These are phyloP conservation scores for Priocnemis perturbator DNA, from an alignment of 2,888 invertebrate genomes.

Conservation along the genomic window DNA sequence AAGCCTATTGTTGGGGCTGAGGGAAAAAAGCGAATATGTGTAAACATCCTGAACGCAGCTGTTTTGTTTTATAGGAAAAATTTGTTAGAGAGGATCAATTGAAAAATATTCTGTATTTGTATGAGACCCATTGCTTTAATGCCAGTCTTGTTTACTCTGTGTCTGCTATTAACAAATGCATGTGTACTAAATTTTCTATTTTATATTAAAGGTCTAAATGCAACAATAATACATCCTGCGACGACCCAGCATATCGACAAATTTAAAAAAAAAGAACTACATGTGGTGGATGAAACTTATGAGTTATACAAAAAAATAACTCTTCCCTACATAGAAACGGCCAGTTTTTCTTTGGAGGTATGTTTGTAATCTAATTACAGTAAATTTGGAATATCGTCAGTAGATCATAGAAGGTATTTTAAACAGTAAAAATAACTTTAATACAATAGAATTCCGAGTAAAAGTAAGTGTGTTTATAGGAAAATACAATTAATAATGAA, in stretches of 20 bases:
- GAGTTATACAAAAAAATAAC: constrained; percentile 88
- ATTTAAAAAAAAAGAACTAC: constrained; percentile 84
- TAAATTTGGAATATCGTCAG: neutral
- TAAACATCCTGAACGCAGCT: no score
- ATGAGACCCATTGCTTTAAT: no score
- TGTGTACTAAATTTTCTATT: neutral
- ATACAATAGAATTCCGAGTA: neutral
- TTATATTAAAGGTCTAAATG: constrained; percentile 84
- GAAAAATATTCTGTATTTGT: no score
- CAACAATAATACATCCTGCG: constrained; percentile 94
- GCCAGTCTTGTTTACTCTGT: neutral
- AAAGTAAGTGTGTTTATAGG: neutral
- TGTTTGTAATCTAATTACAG: constrained; percentile 21
- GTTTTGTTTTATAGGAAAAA: no score
- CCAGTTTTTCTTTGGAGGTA: constrained; percentile 89
- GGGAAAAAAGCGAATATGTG: no score
- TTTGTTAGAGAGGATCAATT: no score
- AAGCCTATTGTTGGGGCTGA: no score
- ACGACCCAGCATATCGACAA: constrained; percentile 94
- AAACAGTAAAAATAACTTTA: neutral
- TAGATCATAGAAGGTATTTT: constrained; percentile 17
- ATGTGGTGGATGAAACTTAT: constrained; percentile 90
- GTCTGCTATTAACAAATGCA: neutral
- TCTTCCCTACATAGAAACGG: constrained; percentile 84
- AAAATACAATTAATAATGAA: constrained; percentile 4